Evolutionary conservation across 2,797 vertebrate genomes (phyloP), one percentile per base, ranked within the genome.

Genomic region (Sebastes matsubarae): DNA sequence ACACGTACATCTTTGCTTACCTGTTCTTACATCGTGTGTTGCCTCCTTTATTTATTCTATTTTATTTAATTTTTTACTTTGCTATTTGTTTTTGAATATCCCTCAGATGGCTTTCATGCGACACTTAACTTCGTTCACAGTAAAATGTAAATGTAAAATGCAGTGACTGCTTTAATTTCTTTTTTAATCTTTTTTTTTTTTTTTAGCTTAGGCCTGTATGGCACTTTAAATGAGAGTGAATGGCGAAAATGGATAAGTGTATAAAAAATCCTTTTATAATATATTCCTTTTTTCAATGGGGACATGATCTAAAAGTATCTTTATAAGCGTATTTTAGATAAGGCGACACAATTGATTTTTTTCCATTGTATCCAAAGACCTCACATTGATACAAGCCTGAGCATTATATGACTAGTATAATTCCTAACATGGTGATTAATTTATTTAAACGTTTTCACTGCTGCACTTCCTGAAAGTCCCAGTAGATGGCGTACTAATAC

Each of bases 401-500:
- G 2, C 2, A 2, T n/a, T 38, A 14, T 2, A 24, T 54, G n/a
- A 32, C 3, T 13, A 22, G 24, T 42, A 42, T 42, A 42, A n/a
- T 13, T 32, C 13, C 73, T 25, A 24, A 46, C 46, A 29, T 34
- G 5, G 5, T 22, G 5, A 34, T n/a, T 54, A 1, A 59, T 7
- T 55, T 0, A 25, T 46, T 46, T 11, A 27, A 74, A 69, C 13
- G 24, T n/a, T 12, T 20, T 59, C 24, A 57, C 36, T 29, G 46
- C 6, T 60, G 6, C 50, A 46, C 7, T 5, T 13, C 58, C 54
- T 13, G 2, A 68, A n/a, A 1, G 18, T 24, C 2, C 90, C 90
- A 87, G 52, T 75, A 89, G 88, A 82, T 88, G 87, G 88, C 52
- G 46, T 3, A 42, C 68, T 73, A 63, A 42, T 25, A 68, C 81